These are phyloP conservation scores for Tetrax tetrax DNA, from an alignment of 2,113 vertebrate species.

Conservation along the genomic window DNA sequence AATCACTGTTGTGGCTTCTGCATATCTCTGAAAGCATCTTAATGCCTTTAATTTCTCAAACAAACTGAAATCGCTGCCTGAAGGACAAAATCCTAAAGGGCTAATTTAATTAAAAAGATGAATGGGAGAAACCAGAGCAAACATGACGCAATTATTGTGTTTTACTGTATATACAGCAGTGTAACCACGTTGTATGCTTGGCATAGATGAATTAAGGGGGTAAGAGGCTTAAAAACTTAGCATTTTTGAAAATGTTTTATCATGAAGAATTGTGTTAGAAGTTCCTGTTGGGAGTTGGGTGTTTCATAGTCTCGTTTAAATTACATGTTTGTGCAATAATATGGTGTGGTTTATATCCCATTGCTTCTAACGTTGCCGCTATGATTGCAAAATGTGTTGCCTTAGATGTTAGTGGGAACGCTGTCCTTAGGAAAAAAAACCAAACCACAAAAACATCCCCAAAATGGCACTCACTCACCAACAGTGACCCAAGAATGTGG, in stretches of 20 bases:
- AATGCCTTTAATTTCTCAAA: not conserved
- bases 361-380: not conserved
- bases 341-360: not conserved
- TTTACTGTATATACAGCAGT: not conserved
- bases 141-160: not conserved
- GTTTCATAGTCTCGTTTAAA: not conserved
- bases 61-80: not conserved
- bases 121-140: not conserved
- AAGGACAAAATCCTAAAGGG: not conserved
- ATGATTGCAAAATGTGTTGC: not conserved
- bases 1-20: not conserved
- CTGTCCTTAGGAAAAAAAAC: not conserved
- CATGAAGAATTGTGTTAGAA: not conserved
- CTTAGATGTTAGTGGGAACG: not conserved
- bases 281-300: not conserved
- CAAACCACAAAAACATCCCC: not conserved
- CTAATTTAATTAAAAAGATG: conserved; percentile 18
- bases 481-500: not conserved
- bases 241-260: not conserved
- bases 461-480: not conserved
- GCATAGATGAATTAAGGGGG: not conserved
- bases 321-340: not conserved
- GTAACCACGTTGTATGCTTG: not conserved
- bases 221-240: not conserved
- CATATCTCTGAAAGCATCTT: not conserved